Evolutionary conservation across 2,888 invertebrate species (phyloP).

Genomic region (Dimorphilus gyrociliatus): DNA sequence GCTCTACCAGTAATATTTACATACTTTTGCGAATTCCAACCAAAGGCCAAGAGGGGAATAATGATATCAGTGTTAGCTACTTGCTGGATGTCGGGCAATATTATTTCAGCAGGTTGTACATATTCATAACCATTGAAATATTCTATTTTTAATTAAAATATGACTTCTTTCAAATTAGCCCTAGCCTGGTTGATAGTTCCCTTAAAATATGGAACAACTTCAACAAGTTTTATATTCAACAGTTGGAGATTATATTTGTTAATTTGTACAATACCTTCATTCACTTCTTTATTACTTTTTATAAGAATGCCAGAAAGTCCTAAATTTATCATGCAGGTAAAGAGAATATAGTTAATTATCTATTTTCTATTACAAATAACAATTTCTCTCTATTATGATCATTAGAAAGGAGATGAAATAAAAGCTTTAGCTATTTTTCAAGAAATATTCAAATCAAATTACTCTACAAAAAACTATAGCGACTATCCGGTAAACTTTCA

Average conservation of each 20-base stretch:
- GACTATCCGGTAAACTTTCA: background rate
- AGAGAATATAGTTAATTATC: slow-evolving; percentile 23
- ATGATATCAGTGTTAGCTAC: slow-evolving; percentile 87
- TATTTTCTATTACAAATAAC: background rate
- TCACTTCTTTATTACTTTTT: slow-evolving; percentile 64
- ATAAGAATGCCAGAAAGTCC: slow-evolving; percentile 68
- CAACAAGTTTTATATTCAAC: slow-evolving; percentile 54
- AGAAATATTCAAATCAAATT: slow-evolving; percentile 42
- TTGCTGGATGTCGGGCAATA: slow-evolving; percentile 82
- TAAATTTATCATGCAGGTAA: slow-evolving; percentile 63
- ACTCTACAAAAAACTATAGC: slow-evolving; percentile 1
- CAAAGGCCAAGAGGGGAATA: slow-evolving; percentile 69
- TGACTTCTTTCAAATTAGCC: slow-evolving; percentile 29
- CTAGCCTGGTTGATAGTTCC: slow-evolving; percentile 58
- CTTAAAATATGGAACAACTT: slow-evolving; percentile 23
- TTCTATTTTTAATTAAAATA: too few relatives aligned
- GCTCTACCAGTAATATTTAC: slow-evolving; percentile 87
- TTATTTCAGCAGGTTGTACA: slow-evolving; percentile 60
- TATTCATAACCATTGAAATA: too few relatives aligned
- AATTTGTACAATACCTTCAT: slow-evolving; percentile 71
- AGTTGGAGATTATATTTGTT: slow-evolving; percentile 81
- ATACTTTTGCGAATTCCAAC: slow-evolving; percentile 85
- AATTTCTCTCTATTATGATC: slow-evolving; percentile 2
- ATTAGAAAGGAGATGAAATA: slow-evolving; percentile 45
- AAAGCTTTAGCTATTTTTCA: slow-evolving; percentile 65